Conservation (phyloP, 1,140 invertebrate genomes). For the Leptinotarsa undecemlineata region DNA sequence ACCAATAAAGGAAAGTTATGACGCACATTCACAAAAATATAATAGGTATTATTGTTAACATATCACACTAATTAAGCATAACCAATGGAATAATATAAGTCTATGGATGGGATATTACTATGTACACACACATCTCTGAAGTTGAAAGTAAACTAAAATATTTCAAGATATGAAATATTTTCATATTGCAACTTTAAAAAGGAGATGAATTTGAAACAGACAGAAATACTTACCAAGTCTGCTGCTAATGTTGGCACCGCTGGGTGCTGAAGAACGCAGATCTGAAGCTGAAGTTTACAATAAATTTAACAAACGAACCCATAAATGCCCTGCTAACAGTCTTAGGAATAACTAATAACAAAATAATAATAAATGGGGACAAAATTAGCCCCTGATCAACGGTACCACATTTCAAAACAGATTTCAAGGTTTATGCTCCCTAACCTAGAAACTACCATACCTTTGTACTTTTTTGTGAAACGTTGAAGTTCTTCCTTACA, state of each 20-base stretch:
- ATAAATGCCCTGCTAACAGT: conserved; percentile 47
- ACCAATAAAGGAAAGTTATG: no score
- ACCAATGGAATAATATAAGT: no score
- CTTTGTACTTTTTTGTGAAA: conserved; percentile 54
- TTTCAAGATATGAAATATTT: background rate
- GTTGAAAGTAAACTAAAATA: no score
- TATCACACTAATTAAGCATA: no score
- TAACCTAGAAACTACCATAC: conserved; percentile 43
- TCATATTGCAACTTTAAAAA: conserved; percentile 1
- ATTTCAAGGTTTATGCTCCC: background rate
- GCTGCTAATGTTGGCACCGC: conserved; percentile 49
- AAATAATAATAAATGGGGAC: background rate
- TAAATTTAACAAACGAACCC: conserved; percentile 43
- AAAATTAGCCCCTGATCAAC: background rate
- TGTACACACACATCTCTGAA: no score
- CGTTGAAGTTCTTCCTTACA: conserved; percentile 75
- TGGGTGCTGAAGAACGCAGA: conserved; percentile 50
- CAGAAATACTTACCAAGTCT: conserved; percentile 50
- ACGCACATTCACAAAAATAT: no score
- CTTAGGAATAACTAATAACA: conserved; percentile 32
- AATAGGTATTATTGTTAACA: no score
- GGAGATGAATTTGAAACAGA: background rate
- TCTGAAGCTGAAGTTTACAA: conserved; percentile 53
- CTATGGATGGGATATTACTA: no score
- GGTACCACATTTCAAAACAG: background rate